Percentiles rank a stretch among this genome's conserved stretches.
Conservation (phyloP, 1,140 invertebrate genomes). For the Rhopalosiphum padi region DNA sequence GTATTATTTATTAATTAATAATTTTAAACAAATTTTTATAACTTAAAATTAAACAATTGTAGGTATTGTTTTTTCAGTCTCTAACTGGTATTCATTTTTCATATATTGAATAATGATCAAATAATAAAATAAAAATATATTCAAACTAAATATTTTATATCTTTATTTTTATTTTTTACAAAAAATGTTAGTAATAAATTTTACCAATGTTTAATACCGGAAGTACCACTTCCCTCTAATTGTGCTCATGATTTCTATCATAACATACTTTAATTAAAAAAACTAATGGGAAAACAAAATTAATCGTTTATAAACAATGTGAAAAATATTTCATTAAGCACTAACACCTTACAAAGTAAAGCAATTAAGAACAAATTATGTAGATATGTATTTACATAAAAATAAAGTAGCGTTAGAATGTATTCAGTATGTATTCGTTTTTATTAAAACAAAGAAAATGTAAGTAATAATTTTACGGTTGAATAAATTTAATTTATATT, state of each 20-base stretch:
- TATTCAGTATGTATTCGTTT: neutral
- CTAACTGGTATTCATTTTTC: too few species aligned
- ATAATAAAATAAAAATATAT: neutral
- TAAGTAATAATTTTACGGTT: neutral
- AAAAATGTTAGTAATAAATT: neutral
- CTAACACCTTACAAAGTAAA: neutral
- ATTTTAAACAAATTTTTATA: too few species aligned
- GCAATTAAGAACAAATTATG: constrained; percentile 1
- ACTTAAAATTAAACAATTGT: too few species aligned
- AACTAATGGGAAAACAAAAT: neutral
- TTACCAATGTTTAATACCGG: neutral
- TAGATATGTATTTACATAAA: neutral
- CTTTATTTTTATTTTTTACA: neutral
- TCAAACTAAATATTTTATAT: neutral
- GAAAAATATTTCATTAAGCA: too few species aligned
- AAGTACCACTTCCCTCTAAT: neutral
- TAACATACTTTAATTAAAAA: neutral
- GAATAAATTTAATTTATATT: neutral
- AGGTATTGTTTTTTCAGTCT: too few species aligned
- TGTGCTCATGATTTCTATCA: neutral
- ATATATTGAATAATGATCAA: neutral
- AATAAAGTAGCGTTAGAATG: neutral
- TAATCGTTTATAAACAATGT: neutral
- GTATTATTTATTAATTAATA: too few species aligned
- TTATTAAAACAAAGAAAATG: neutral